Evolutionary conservation across 2,888 invertebrate species (phyloP).

Genomic region (Tortrix viridana): DNA sequence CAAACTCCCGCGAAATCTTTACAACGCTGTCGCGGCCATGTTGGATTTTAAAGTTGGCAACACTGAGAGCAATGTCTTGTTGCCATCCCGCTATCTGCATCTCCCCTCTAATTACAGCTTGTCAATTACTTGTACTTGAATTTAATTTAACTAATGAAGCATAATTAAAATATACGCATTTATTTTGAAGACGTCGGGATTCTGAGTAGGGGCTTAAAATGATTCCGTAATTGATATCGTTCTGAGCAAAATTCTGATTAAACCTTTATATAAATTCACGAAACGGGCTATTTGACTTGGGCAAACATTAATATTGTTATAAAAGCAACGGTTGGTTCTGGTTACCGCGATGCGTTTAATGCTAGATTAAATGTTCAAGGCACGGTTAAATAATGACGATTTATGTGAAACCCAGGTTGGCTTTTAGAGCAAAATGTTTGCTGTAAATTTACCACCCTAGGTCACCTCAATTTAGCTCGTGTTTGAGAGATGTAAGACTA

Average conservation of each 20-base stretch:
- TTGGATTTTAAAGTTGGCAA: slow-evolving; percentile 57
- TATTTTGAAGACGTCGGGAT: slow-evolving; percentile 62
- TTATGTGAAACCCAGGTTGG: background rate
- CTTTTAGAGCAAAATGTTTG: too few relatives aligned
- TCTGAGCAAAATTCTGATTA: slow-evolving; percentile 37
- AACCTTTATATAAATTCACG: slow-evolving; percentile 36
- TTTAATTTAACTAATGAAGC: slow-evolving; percentile 84
- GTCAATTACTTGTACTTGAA: slow-evolving; percentile 79
- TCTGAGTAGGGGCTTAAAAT: slow-evolving; percentile 42
- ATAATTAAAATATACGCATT: slow-evolving; percentile 82
- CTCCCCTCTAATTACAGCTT: slow-evolving; percentile 72
- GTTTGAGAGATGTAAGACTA: too few relatives aligned
- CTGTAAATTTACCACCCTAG: too few relatives aligned
- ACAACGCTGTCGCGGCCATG: slow-evolving; percentile 51
- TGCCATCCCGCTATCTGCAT: slow-evolving; percentile 53
- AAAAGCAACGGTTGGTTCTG: slow-evolving; percentile 21
- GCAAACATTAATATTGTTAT: slow-evolving; percentile 32
- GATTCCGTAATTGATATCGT: slow-evolving; percentile 45
- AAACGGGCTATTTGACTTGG: slow-evolving; percentile 27
- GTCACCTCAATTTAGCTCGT: too few relatives aligned
- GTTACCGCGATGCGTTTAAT: slow-evolving; percentile 8
- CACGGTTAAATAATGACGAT: slow-evolving; percentile 5
- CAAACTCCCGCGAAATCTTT: slow-evolving; percentile 56
- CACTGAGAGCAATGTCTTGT: slow-evolving; percentile 61
- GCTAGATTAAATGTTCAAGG: slow-evolving; percentile 7